These are phyloP conservation scores for Sycophila sp. DNA, from an alignment of 1,140 invertebrate species.

Conservation along the genomic window DNA sequence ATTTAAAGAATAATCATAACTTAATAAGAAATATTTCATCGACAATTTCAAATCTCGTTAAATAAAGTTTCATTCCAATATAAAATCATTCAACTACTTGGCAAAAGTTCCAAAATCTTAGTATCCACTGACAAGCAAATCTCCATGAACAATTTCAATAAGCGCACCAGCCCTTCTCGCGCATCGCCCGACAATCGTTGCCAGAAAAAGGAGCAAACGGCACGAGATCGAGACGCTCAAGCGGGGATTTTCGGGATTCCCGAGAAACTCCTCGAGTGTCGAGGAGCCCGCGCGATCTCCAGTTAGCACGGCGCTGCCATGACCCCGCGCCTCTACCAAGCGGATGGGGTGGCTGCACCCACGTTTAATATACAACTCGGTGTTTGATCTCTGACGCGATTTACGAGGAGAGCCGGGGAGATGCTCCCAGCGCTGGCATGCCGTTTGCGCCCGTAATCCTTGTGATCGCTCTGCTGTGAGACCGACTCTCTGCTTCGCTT, in stretches of 20 bases:
- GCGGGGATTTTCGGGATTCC: slow-evolving; percentile 4
- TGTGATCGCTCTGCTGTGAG: slow-evolving; percentile 67
- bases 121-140: background rate
- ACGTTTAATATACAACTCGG: slow-evolving; percentile 65
- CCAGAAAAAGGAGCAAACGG: slow-evolving; percentile 34
- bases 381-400: slow-evolving; percentile 68
- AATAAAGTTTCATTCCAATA: no score
- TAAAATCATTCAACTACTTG: no score
- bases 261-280: background rate
- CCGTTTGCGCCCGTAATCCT: slow-evolving; percentile 49
- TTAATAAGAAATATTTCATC: no score
- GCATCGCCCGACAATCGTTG: slow-evolving; percentile 28
- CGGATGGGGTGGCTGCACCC: background rate
- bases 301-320: no score
- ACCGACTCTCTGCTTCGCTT: slow-evolving; percentile 44
- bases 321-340: background rate
- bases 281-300: background rate
- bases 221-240: slow-evolving; percentile 45
- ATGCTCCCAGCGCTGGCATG: background rate
- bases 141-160: background rate
- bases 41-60: no score
- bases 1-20: no score
- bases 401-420: slow-evolving; percentile 64
- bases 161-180: no score
- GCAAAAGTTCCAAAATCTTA: background rate